Evolutionary conservation across 2,888 invertebrate genomes (phyloP).

Genomic region (Sphinx pinastri): DNA sequence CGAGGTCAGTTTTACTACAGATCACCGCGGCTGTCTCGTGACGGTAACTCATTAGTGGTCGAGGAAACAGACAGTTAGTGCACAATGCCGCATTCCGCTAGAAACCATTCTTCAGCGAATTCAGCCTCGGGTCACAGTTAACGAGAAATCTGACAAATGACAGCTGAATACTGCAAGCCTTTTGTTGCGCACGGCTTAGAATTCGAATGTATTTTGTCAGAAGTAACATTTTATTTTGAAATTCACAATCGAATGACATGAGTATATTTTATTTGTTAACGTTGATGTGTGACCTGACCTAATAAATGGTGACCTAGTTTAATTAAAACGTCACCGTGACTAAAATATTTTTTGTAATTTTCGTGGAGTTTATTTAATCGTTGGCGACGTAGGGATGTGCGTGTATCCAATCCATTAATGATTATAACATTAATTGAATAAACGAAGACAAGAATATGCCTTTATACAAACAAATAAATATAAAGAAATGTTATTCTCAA

Average conservation of each 20-base stretch:
- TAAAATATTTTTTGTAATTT: conserved; percentile 33
- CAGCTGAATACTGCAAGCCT: conserved; percentile 40
- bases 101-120: conserved; percentile 56
- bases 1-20: conserved; percentile 47
- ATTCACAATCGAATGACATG: neutral
- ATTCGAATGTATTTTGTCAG: conserved; percentile 37
- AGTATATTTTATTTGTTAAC: conserved; percentile 15
- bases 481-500: neutral
- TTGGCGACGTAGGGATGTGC: conserved; percentile 1
- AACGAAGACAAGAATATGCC: neutral
- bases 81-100: conserved; percentile 66
- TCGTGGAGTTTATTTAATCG: neutral
- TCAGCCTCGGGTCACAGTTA: conserved; percentile 52
- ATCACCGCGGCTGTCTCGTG: conserved; percentile 53
- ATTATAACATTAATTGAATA: neutral
- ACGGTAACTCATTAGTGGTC: conserved; percentile 68
- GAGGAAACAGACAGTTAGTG: conserved; percentile 63
- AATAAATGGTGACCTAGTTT: conserved; percentile 55
- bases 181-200: conserved; percentile 39
- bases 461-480: neutral
- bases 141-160: conserved; percentile 59
- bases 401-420: neutral
- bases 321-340: conserved; percentile 49
- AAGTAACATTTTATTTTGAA: conserved; percentile 21
- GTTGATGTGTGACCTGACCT: conserved; percentile 46